Percentiles rank a stretch among this genome's conserved stretches.
Evolutionary conservation across 2,888 invertebrate genomes (phyloP).

Genomic region (Leucophenga montana): DNA sequence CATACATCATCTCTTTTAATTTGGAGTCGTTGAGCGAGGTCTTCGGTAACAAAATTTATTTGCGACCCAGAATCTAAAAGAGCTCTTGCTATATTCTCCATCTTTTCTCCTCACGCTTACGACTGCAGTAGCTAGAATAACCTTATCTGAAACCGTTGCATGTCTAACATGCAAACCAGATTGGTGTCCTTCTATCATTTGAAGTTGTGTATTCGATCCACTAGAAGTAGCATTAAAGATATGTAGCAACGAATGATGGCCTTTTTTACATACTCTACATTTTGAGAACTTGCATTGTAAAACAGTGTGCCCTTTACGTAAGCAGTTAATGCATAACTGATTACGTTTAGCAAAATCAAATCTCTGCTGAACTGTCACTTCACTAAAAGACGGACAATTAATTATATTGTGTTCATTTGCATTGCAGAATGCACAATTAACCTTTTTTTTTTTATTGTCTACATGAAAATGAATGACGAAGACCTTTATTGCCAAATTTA

Average conservation of each 20-base stretch:
- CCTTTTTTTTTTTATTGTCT: too few relatives aligned
- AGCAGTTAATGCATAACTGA: conserved; percentile 25
- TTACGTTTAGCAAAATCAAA: conserved; percentile 20
- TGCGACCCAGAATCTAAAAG: conserved; percentile 26
- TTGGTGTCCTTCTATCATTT: too few relatives aligned
- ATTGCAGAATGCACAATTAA: conserved; percentile 20
- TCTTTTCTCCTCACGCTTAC: neutral
- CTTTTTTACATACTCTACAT: conserved; percentile 3
- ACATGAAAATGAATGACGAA: too few relatives aligned
- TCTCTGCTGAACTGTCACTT: conserved; percentile 6
- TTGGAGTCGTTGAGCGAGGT: conserved; percentile 15
- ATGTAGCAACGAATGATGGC: conserved; percentile 6
- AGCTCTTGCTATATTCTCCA: neutral
- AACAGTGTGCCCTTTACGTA: conserved; percentile 22
- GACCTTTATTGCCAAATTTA: too few relatives aligned
- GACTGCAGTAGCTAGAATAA: conserved; percentile 12
- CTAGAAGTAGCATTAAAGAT: neutral
- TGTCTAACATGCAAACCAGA: neutral
- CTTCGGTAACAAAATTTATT: conserved; percentile 26
- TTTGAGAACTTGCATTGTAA: neutral
- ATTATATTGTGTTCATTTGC: neutral
- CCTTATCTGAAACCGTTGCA: neutral
- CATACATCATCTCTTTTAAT: neutral
- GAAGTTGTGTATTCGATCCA: neutral
- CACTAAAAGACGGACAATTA: conserved; percentile 7